A percentile compares a stretch with the other conserved stretches of the same genome.
Conservation (phyloP, 2,113 vertebrate genomes). For the Tyrannus savana region DNA sequence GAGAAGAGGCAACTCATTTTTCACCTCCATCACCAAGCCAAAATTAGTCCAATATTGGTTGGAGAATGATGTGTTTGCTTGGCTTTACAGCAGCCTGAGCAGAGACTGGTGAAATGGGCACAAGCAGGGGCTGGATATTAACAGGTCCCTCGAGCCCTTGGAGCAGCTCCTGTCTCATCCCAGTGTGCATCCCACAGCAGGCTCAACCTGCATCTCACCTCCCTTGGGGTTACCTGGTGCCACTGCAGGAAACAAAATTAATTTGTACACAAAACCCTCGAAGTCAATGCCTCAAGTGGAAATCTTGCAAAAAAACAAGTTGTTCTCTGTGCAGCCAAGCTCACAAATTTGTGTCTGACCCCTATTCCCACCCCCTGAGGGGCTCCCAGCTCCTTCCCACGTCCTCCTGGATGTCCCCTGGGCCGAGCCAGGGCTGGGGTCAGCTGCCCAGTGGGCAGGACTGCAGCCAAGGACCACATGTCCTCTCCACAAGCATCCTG, state of each 20-base stretch:
- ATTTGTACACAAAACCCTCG: not conserved
- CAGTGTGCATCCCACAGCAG: accelerated
- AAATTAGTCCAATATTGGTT: not conserved
- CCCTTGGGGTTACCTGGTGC: not conserved
- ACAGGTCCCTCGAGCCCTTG: not conserved
- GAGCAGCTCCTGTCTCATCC: not conserved
- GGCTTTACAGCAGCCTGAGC: not conserved
- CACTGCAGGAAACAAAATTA: not conserved
- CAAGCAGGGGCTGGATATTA: not conserved
- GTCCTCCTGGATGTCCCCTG: not conserved
- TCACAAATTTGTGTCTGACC: not conserved
- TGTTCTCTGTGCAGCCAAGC: not conserved
- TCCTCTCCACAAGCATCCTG: not conserved
- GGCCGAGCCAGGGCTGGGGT: not conserved
- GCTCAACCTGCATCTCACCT: not conserved
- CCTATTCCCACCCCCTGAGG: not conserved
- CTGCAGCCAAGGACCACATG: not conserved
- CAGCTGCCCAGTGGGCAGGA: constrained; percentile 1
- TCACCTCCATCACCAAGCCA: not conserved
- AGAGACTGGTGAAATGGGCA: not conserved
- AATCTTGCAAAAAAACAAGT: not conserved
- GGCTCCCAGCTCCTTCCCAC: constrained; percentile 28
- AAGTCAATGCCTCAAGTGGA: not conserved
- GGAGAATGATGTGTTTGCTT: not conserved
- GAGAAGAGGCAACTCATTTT: not conserved